Evolutionary conservation across 2,113 vertebrate species (phyloP).

Genomic region (Rhabdornis inornatus): DNA sequence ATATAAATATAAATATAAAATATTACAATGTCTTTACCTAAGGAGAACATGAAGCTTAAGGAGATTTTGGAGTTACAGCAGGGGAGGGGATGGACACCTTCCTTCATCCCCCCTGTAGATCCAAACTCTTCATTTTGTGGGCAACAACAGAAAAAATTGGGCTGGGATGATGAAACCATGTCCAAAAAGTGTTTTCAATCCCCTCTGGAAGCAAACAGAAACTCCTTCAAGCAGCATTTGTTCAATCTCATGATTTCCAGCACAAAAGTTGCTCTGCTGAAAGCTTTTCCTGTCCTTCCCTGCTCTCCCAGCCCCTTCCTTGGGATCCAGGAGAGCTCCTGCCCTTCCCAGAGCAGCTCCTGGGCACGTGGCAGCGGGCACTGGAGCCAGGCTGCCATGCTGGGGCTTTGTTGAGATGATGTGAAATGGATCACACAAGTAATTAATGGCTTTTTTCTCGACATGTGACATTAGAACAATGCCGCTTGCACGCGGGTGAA

Average conservation of each 20-base stretch:
- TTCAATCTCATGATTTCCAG: background rate
- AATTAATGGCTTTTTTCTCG: background rate
- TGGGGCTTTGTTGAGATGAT: background rate
- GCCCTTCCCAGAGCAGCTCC: background rate
- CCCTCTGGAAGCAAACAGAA: background rate
- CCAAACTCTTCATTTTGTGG: background rate
- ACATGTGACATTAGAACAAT: background rate
- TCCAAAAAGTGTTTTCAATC: background rate
- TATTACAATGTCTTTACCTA: background rate
- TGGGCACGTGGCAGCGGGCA: background rate
- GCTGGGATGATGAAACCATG: background rate
- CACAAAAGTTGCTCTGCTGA: background rate
- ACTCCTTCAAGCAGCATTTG: background rate
- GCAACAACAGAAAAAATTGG: background rate
- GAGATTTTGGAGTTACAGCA: background rate
- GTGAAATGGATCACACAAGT: background rate
- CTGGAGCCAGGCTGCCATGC: background rate
- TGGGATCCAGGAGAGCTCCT: background rate
- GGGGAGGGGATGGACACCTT: background rate
- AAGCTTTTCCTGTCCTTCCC: background rate
- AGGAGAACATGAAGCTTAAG: background rate
- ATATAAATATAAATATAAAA: too few species aligned
- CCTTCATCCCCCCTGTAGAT: background rate
- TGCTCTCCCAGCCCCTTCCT: background rate
- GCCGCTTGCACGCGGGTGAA: accelerated